Base-by-base conservation (phyloP, 2,113 vertebrate species). In the Lucifuga dentata region DNA sequence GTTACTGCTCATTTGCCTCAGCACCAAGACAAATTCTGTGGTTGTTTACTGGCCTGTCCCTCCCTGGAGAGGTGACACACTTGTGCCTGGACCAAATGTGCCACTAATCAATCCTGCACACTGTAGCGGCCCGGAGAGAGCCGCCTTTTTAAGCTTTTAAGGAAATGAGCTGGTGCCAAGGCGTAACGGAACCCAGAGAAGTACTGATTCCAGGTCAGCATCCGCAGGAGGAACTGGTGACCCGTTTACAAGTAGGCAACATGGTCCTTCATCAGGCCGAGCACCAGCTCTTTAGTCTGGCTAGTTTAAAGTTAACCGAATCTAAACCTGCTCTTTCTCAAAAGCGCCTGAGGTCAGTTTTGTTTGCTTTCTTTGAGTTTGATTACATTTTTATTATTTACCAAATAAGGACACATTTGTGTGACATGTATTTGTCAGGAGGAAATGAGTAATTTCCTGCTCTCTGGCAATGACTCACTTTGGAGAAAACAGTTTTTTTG, bases 11-110 rank as follows among this genome's bases (percentile, higher is more conserved):
- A 83, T 83, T 75, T 73, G 46, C 43, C 11, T 69, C 82, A 63
- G 59, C 71, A 64, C 68, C 66, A 48, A 46, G 78, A 70, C 63
- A 52, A 38, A 23, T 55, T 38, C 38, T 50, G 50, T 33, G 55
- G 64, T 56, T 86, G 83, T 81, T 83, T 83, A 77, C 81, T 56
- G 76, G 67, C 49, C 68, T 11, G 3, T 33, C 26, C 38, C 40
- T 75, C 85, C 76, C 80, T 0, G 50, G 74, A 73, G 87, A 73
- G 73, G 71, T 85, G 86, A 84, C 83, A 90, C 55, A 81, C 80
- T 86, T 87, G 80, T 74, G 74, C 72, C 73, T 77, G 66, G 77
- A 81, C 60, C 38, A 48, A 73, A 40, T 43, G 70, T 39, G 76
- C 51, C 71, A 56, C 70, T 68, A 79, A 89, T 88, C 85, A 86